A percentile compares a stretch with the other conserved stretches of the same genome.
phyloP scores from a whole-genome alignment of 2,797 vertebrate species.

The Philypnodon macrostomus region DNA sequence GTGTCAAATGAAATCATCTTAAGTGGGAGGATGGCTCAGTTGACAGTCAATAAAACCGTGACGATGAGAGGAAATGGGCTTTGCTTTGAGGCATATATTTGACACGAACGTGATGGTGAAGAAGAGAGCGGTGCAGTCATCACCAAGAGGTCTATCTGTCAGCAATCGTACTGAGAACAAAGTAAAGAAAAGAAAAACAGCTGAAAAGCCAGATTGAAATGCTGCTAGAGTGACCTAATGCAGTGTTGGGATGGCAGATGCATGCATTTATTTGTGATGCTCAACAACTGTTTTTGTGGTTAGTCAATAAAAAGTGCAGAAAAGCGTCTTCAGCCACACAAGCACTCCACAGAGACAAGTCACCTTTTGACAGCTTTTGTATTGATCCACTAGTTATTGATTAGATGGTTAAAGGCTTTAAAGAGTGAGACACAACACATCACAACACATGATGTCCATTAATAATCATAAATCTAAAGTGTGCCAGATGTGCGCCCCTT shows the following conservation, averaged over 20 bases:
- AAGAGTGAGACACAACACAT: constrained; percentile 27
- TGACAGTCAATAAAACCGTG: constrained; percentile 21
- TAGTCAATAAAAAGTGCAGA: constrained; percentile 2
- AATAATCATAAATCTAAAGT: constrained; percentile 45
- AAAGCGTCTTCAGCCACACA: no score
- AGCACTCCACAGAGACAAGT: constrained; percentile 19
- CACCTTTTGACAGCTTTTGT: constrained; percentile 39
- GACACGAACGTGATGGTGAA: constrained; percentile 23
- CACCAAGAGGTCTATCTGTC: constrained; percentile 29
- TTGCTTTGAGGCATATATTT: constrained; percentile 26
- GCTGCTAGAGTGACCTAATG: constrained; percentile 16
- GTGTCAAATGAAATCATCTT: constrained; percentile 31
- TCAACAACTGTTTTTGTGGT: not conserved
- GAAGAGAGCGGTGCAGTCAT: constrained; percentile 26
- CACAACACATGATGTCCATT: constrained; percentile 44
- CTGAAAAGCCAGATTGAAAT: constrained; percentile 28
- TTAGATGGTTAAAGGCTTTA: constrained; percentile 52
- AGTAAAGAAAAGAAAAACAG: constrained; percentile 10
- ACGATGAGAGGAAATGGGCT: constrained; percentile 29
- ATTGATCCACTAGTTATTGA: constrained; percentile 68
- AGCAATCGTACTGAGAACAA: constrained; percentile 28
- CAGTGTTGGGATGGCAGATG: constrained; percentile 10
- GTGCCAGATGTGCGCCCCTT: constrained; percentile 45
- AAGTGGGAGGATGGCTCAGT: constrained; percentile 32
- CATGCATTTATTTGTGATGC: constrained; percentile 23